These are phyloP conservation scores for Octopus bimaculoides DNA, from an alignment of 1,140 invertebrate species.

Conservation along the genomic window DNA sequence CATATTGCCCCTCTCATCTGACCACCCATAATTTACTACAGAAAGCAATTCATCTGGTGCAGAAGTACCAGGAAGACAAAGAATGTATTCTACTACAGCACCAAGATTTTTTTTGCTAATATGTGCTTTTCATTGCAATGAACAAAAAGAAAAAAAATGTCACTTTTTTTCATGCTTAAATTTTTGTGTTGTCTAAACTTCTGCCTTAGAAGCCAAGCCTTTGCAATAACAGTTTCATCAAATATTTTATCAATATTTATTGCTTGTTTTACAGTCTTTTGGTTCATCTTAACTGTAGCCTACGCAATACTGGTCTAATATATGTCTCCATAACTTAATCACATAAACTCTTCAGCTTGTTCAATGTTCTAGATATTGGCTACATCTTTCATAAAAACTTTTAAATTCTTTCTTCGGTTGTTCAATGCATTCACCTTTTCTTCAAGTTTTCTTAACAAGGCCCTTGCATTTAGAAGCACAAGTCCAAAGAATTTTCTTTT, in stretches of 20 bases:
- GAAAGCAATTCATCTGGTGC: neutral
- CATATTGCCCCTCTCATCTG: neutral
- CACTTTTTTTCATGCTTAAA: conserved; percentile 2
- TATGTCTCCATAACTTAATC: neutral
- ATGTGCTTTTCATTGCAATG: conserved; percentile 5
- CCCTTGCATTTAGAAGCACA: neutral
- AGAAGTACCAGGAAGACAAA: conserved; percentile 7
- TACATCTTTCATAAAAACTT: neutral
- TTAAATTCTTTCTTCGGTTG: neutral
- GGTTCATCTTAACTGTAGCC: conserved; percentile 1
- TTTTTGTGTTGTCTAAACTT: conserved; percentile 2
- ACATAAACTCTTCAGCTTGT: neutral
- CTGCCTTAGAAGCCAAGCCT: conserved; percentile 3
- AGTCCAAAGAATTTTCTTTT: neutral
- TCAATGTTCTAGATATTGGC: neutral
- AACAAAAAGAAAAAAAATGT: neutral
- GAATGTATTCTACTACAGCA: conserved; percentile 7
- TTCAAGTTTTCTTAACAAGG: conserved; percentile 1
- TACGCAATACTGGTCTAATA: neutral
- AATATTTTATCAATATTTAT: neutral
- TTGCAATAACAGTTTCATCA: neutral
- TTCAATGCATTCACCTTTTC: neutral
- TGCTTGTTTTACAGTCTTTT: neutral
- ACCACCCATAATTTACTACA: conserved; percentile 1
- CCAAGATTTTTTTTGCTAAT: neutral